phyloP scores from a whole-genome alignment of 2,888 invertebrate genomes.

The Philereme transversata region DNA sequence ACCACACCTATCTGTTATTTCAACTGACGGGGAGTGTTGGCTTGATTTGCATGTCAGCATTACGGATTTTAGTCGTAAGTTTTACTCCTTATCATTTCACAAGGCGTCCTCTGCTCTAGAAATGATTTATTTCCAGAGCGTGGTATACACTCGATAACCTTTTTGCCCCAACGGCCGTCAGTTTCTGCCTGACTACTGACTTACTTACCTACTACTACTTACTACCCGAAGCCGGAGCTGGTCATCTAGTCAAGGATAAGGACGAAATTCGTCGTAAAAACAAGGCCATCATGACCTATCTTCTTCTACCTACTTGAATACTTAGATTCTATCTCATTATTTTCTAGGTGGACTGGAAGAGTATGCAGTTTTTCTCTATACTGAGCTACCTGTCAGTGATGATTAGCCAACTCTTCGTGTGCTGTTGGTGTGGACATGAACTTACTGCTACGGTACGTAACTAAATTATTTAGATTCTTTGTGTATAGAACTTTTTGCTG shows the following conservation, averaged over 20 bases:
- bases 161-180: background rate
- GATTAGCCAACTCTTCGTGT: slow-evolving; percentile 77
- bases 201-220: background rate
- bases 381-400: slow-evolving; percentile 72
- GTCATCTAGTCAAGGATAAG: no score
- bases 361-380: slow-evolving; percentile 72
- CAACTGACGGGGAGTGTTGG: slow-evolving; percentile 81
- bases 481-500: no score
- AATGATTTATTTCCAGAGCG: no score
- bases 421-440: slow-evolving; percentile 83
- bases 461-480: background rate
- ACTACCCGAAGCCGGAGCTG: background rate
- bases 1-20: slow-evolving; percentile 77
- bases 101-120: no score
- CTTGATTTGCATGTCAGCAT: slow-evolving; percentile 74
- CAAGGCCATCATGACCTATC: background rate
- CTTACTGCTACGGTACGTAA: slow-evolving; percentile 70
- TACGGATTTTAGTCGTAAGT: slow-evolving; percentile 66
- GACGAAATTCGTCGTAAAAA: no score
- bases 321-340: slow-evolving; percentile 16
- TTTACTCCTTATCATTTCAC: background rate
- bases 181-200: no score
- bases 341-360: slow-evolving; percentile 67
- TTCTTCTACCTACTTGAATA: background rate
- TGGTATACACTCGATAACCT: background rate